Conservation (phyloP, 2,797 vertebrate genomes). For the Anableps anableps region DNA sequence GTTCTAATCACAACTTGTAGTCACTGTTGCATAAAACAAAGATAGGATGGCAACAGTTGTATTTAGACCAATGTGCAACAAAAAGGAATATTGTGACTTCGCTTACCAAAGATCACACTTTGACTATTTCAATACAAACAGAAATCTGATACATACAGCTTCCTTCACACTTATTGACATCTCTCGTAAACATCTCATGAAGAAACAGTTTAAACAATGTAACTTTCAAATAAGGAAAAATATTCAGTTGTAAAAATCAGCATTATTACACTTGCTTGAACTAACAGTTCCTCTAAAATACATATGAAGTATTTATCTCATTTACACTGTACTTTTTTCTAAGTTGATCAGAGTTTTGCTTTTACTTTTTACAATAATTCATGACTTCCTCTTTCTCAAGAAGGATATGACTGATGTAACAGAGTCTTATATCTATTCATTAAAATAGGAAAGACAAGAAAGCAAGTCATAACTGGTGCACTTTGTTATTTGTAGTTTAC, state of each 20-base stretch:
- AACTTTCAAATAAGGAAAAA: not conserved
- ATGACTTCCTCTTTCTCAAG: not conserved
- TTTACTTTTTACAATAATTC: not conserved
- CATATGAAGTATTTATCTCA: not conserved
- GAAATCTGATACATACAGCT: not conserved
- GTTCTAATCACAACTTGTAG: constrained; percentile 24
- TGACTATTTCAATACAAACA: not conserved
- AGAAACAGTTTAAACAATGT: not conserved
- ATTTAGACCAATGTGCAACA: constrained; percentile 7
- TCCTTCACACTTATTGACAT: not conserved
- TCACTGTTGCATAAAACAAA: constrained; percentile 36
- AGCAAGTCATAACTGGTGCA: not conserved
- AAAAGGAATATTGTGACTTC: not conserved
- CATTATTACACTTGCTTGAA: too few relatives aligned
- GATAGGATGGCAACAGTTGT: constrained; percentile 17
- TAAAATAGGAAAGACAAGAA: not conserved
- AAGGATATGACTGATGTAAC: not conserved
- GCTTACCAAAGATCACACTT: not conserved
- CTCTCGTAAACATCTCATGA: not conserved
- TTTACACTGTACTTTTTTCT: not conserved
- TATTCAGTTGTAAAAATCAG: not conserved
- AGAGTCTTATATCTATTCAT: not conserved
- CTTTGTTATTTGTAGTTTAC: not conserved
- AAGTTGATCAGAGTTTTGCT: not conserved
- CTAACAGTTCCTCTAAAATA: not conserved